Conservation (phyloP, 1,140 invertebrate genomes). For the Metopolophium dirhodum region DNA sequence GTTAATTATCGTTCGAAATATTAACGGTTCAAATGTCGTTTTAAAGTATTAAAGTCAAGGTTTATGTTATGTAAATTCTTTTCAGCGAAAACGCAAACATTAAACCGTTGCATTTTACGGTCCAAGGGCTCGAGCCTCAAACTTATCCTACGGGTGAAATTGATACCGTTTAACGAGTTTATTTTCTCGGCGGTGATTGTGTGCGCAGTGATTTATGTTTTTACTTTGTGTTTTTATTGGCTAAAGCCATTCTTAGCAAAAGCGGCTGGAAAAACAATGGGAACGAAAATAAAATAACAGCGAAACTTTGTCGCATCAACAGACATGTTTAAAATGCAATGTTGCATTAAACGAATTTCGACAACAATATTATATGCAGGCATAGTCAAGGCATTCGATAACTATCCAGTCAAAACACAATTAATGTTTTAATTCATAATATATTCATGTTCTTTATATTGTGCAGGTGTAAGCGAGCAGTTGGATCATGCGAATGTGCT, state of each 20-base stretch:
- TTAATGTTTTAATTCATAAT: neutral
- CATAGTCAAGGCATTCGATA: neutral
- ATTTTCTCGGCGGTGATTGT: neutral
- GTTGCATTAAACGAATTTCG: neutral
- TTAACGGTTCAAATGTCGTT: neutral
- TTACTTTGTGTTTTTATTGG: neutral
- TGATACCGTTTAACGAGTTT: neutral
- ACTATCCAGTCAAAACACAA: neutral
- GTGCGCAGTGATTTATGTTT: neutral
- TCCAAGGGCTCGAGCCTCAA: neutral
- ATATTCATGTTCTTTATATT: neutral
- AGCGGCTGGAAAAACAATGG: neutral
- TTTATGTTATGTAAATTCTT: constrained; percentile 9
- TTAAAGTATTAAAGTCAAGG: neutral
- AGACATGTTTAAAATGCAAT: no score
- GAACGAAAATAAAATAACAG: neutral
- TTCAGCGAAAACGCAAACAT: neutral
- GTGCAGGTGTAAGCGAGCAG: neutral
- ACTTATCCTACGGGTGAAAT: neutral
- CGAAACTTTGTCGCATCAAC: neutral
- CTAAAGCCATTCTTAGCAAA: neutral
- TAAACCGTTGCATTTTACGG: neutral
- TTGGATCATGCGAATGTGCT: neutral
- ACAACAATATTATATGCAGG: neutral
- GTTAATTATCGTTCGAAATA: neutral